Evolutionary conservation across 2,797 vertebrate genomes (phyloP).

Genomic region (Gadopsis marmoratus): DNA sequence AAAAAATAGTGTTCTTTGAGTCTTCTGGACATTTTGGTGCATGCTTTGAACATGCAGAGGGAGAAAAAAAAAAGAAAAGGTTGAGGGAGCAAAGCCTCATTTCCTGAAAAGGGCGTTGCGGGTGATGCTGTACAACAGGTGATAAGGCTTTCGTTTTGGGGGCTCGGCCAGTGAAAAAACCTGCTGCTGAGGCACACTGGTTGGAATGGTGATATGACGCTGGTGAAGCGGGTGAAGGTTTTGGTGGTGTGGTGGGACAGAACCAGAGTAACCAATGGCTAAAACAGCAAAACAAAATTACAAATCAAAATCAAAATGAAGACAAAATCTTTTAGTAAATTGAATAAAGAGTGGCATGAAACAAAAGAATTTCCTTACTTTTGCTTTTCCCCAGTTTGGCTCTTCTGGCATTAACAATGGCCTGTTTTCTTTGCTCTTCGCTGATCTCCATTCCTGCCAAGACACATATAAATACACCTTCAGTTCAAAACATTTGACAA

Average conservation of each 20-base stretch:
- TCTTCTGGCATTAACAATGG: constrained; percentile 94
- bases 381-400: constrained; percentile 94
- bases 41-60: constrained; percentile 29
- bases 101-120: constrained; percentile 93
- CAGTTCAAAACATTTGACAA: constrained; percentile 49
- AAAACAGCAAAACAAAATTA: constrained; percentile 31
- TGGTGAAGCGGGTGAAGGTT: constrained; percentile 93
- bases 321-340: not conserved
- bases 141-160: constrained; percentile 92
- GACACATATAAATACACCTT: constrained; percentile 38
- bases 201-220: constrained; percentile 95
- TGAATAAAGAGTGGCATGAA: not conserved
- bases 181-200: constrained; percentile 96
- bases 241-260: constrained; percentile 89
- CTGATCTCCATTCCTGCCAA: constrained; percentile 95
- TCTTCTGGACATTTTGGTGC: constrained; percentile 60
- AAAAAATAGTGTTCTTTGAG: constrained; percentile 64
- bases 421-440: constrained; percentile 94
- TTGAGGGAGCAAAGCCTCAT: constrained; percentile 75
- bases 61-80: not conserved
- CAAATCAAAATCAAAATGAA: not conserved
- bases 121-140: constrained; percentile 93
- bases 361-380: constrained; percentile 79
- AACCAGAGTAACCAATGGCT: constrained; percentile 88
- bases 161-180: constrained; percentile 97